Conservation (phyloP, 2,113 vertebrate species). For the Collichthys lucidus region DNA sequence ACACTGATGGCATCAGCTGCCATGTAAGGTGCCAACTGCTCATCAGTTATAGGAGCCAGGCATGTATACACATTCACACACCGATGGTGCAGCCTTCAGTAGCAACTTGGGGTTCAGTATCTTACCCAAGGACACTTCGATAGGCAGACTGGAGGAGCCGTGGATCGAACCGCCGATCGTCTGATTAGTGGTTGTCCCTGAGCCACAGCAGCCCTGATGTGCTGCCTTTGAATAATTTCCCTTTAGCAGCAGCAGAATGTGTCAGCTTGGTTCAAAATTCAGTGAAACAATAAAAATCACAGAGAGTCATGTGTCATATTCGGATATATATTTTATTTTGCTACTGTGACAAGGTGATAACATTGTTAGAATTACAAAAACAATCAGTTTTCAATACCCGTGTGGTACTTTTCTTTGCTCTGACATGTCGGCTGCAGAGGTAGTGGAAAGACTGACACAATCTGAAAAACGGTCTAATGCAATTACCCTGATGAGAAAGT, state of each 20-base stretch:
- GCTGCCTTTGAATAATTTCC: not conserved
- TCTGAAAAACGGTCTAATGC: constrained; percentile 11
- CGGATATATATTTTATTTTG: constrained; percentile 61
- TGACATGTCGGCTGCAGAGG: constrained; percentile 64
- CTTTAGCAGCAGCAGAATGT: not conserved
- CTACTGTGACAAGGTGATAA: constrained; percentile 49
- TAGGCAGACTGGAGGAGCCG: too few species aligned
- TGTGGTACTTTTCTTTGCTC: constrained; percentile 51
- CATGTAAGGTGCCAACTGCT: too few species aligned
- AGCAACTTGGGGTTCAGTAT: too few species aligned
- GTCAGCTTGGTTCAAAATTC: not conserved
- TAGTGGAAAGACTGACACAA: constrained; percentile 67
- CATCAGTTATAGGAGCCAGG: too few species aligned
- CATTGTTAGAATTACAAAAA: constrained; percentile 60
- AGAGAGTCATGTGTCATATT: not conserved
- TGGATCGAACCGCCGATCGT: too few species aligned
- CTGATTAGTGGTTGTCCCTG: too few species aligned
- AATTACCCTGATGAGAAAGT: constrained; percentile 42
- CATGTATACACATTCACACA: too few species aligned
- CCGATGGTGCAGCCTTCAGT: too few species aligned
- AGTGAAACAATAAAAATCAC: not conserved
- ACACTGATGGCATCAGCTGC: too few species aligned
- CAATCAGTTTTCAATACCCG: constrained; percentile 48
- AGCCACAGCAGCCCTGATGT: too few species aligned
- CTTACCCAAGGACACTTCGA: too few species aligned